Evolutionary conservation across 2,888 invertebrate genomes (phyloP).

Genomic region (Mythimna albipuncta): DNA sequence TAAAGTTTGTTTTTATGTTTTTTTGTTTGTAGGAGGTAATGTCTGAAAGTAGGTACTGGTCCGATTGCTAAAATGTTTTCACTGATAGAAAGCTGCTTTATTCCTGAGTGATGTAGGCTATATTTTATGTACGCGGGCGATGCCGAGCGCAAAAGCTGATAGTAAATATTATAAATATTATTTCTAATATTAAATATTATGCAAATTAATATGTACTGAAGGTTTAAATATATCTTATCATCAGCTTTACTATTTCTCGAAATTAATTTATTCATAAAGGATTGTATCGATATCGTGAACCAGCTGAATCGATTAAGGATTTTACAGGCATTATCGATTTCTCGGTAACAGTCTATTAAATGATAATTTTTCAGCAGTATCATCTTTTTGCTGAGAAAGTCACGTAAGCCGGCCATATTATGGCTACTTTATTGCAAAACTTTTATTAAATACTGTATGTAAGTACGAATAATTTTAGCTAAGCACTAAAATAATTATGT

Average conservation of each 20-base stretch:
- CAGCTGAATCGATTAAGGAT: slow-evolving; percentile 45
- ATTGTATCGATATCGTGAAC: slow-evolving; percentile 47
- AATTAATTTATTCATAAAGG: slow-evolving; percentile 32
- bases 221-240: slow-evolving; percentile 54
- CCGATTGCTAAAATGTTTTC: no score
- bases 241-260: slow-evolving; percentile 34
- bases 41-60: no score
- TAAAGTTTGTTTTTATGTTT: no score
- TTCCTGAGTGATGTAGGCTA: no score
- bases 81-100: no score
- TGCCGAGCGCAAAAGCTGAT: no score
- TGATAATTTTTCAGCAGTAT: slow-evolving; percentile 27
- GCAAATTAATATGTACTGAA: neutral
- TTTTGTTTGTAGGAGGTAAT: no score
- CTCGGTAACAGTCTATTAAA: slow-evolving; percentile 43
- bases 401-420: slow-evolving; percentile 56
- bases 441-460: neutral
- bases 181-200: neutral
- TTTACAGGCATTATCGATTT: slow-evolving; percentile 51
- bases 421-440: slow-evolving; percentile 6
- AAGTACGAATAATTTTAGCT: neutral
- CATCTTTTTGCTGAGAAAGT: slow-evolving; percentile 91
- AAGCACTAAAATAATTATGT: slow-evolving; percentile 16
- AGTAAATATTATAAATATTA: neutral
- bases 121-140: no score